Conservation (phyloP, 2,113 vertebrate species). For the Brachyhypopomus occidentalis region DNA sequence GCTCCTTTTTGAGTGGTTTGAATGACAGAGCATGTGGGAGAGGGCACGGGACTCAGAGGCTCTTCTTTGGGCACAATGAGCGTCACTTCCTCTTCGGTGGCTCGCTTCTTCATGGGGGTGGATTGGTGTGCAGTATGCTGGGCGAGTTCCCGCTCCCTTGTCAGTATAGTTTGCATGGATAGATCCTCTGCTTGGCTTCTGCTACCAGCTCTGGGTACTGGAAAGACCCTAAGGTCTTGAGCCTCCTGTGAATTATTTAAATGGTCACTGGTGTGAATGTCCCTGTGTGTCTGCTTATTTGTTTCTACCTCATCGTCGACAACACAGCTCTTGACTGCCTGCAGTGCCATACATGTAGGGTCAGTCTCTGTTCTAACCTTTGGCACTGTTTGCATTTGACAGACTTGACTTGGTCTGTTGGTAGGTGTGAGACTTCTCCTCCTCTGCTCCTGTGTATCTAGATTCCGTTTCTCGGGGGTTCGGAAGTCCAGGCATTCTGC, state of each 20-base stretch:
- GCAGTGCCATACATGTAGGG: constrained; percentile 71
- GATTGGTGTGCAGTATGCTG: constrained; percentile 59
- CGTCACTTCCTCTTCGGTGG: constrained; percentile 52
- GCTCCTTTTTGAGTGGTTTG: constrained; percentile 72
- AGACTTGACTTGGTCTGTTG: constrained; percentile 59
- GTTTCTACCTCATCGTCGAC: constrained; percentile 26
- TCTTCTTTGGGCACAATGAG: constrained; percentile 77
- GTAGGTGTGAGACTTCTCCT: constrained; percentile 64
- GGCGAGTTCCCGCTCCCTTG: constrained; percentile 58
- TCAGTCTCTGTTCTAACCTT: constrained; percentile 69
- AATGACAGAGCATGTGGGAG: constrained; percentile 69
- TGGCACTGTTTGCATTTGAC: constrained; percentile 59
- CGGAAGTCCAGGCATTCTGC: constrained; percentile 75
- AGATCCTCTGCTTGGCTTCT: constrained; percentile 74
- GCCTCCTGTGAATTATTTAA: constrained; percentile 62
- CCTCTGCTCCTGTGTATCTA: constrained; percentile 64
- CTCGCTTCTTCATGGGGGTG: constrained; percentile 54
- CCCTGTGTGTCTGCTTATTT: constrained; percentile 56
- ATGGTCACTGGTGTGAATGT: constrained; percentile 52
- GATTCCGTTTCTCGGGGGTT: constrained; percentile 68
- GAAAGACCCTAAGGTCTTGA: constrained; percentile 67
- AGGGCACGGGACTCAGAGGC: constrained; percentile 71
- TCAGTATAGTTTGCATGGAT: constrained; percentile 73
- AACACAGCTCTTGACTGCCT: constrained; percentile 62
- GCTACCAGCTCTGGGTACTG: constrained; percentile 68